Evolutionary conservation across 2,888 invertebrate species (phyloP).

Genomic region (Nineta flava): DNA sequence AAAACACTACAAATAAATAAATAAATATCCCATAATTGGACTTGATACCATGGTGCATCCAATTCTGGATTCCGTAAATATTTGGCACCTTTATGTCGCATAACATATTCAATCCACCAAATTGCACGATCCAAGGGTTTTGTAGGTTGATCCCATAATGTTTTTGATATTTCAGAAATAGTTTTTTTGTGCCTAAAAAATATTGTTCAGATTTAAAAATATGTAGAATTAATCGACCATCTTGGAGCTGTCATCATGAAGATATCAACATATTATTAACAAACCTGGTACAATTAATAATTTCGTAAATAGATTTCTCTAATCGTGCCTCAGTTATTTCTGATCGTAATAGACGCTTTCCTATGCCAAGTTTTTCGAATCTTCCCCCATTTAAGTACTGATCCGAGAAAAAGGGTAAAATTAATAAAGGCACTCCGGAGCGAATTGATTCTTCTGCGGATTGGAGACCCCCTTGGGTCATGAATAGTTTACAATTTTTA

Average conservation of each 20-base stretch:
- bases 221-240: too few relatives aligned
- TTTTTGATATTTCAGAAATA: slow-evolving; percentile 1
- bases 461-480: slow-evolving; percentile 31
- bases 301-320: too few relatives aligned
- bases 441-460: slow-evolving; percentile 29
- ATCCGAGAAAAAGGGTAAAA: slow-evolving; percentile 27
- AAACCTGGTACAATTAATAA: too few relatives aligned
- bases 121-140: slow-evolving; percentile 2
- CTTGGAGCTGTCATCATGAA: too few relatives aligned
- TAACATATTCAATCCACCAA: slow-evolving; percentile 5
- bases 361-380: slow-evolving; percentile 17
- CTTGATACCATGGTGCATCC: slow-evolving; percentile 5
- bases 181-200: neutral
- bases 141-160: too few relatives aligned
- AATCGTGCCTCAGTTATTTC: too few relatives aligned
- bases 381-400: slow-evolving; percentile 23
- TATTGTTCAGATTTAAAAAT: too few relatives aligned
- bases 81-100: slow-evolving; percentile 1
- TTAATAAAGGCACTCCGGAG: slow-evolving; percentile 26
- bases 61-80: neutral
- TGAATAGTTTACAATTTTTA: slow-evolving; percentile 30
- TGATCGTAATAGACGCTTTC: slow-evolving; percentile 20
- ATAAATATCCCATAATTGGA: slow-evolving; percentile 3
- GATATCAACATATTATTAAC: too few relatives aligned
- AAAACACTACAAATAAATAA: neutral